These are phyloP conservation scores for Agrochola macilenta DNA, from an alignment of 2,888 invertebrate genomes.

Conservation along the genomic window DNA sequence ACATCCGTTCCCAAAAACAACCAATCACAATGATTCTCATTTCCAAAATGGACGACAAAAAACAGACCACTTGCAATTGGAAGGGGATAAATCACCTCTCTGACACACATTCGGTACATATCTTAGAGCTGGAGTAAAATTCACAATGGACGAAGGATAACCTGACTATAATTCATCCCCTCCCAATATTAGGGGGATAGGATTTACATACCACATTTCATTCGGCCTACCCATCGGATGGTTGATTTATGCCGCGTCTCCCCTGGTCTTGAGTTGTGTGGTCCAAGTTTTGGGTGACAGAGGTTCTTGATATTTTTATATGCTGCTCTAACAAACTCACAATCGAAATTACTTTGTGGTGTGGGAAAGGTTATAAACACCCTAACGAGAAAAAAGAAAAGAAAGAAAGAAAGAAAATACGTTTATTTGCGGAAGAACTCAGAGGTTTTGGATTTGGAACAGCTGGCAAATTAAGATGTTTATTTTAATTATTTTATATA, in stretches of 20 bases:
- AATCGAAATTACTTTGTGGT: not conserved
- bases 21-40: conserved; percentile 37
- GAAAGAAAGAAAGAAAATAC: too few relatives aligned
- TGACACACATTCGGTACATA: conserved; percentile 59
- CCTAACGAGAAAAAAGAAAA: too few relatives aligned
- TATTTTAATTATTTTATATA: too few relatives aligned
- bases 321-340: not conserved
- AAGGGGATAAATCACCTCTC: conserved; percentile 61
- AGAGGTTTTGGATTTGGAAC: not conserved
- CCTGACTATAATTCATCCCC: conserved; percentile 78
- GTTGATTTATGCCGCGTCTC: conserved; percentile 79
- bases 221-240: conserved; percentile 75
- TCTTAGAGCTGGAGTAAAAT: conserved; percentile 60
- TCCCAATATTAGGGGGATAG: conserved; percentile 76
- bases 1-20: conserved; percentile 14
- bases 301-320: not conserved
- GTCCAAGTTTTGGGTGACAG: conserved; percentile 40
- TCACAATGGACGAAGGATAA: conserved; percentile 77
- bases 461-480: not conserved
- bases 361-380: not conserved
- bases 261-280: conserved; percentile 68
- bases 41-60: conserved; percentile 48
- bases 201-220: conserved; percentile 83
- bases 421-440: too few relatives aligned
- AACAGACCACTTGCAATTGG: conserved; percentile 55